phyloP scores from a whole-genome alignment of 2,888 invertebrate species.

The Thereva unica region DNA sequence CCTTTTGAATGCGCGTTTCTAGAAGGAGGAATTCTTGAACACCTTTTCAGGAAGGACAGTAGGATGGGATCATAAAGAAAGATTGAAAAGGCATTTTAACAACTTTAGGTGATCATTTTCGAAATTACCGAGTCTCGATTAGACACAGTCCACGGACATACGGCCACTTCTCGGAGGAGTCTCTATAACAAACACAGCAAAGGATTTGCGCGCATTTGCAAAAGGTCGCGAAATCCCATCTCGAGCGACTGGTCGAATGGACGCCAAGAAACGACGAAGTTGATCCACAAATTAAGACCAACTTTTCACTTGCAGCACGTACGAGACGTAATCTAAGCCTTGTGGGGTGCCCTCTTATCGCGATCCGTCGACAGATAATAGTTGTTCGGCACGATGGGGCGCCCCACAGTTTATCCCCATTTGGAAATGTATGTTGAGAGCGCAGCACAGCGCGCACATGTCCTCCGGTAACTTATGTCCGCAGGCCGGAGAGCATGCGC shows the following conservation, averaged over 20 bases:
- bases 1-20: constrained; percentile 9
- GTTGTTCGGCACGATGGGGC: constrained; percentile 47
- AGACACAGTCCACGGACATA: constrained; percentile 9
- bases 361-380: constrained; percentile 48
- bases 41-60: constrained; percentile 32
- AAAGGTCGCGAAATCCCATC: neutral
- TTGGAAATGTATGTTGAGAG: constrained; percentile 19
- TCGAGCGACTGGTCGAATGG: neutral
- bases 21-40: constrained; percentile 16
- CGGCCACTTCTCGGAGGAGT: no score
- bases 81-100: constrained; percentile 29
- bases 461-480: constrained; percentile 11
- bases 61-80: constrained; percentile 24
- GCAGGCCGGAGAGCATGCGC: no score
- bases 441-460: constrained; percentile 13
- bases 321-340: constrained; percentile 40
- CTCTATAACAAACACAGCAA: no score
- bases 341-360: constrained; percentile 46
- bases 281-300: constrained; percentile 16
- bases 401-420: constrained; percentile 38
- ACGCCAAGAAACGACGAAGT: neutral
- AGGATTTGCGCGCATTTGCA: no score
- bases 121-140: constrained; percentile 3
- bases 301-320: constrained; percentile 19
- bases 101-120: constrained; percentile 31